A percentile compares a stretch with the other conserved stretches of the same genome.
phyloP scores from a whole-genome alignment of 2,888 invertebrate species.

The Platycheirus albimanus region DNA sequence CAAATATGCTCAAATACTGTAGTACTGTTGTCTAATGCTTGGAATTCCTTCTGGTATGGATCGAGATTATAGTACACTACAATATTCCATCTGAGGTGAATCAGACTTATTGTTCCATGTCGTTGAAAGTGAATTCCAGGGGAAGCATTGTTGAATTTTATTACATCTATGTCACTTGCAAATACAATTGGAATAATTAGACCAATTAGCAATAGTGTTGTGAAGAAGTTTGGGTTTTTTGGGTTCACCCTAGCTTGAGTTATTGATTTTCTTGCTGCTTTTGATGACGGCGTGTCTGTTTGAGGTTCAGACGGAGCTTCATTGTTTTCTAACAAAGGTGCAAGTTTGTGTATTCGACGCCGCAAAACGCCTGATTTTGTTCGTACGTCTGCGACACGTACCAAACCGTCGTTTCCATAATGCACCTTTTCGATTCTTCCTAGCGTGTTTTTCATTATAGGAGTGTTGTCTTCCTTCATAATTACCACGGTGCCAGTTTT shows the following conservation, averaged over 20 bases:
- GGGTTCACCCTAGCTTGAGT: no score
- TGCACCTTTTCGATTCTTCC: no score
- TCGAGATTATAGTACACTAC: slow-evolving; percentile 51
- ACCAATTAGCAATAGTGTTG: no score
- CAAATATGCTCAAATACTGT: slow-evolving; percentile 14
- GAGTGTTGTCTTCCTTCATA: slow-evolving; percentile 21
- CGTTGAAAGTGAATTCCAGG: slow-evolving; percentile 42
- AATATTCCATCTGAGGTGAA: slow-evolving; percentile 44
- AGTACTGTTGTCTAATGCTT: slow-evolving; percentile 28
- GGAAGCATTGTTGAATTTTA: slow-evolving; percentile 11
- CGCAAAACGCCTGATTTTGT: no score
- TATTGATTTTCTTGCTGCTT: no score
- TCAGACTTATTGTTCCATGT: slow-evolving; percentile 18
- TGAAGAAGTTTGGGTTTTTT: no score
- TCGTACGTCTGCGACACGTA: no score
- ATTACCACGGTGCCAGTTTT: slow-evolving; percentile 11
- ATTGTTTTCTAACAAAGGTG: background rate
- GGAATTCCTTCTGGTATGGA: slow-evolving; percentile 31
- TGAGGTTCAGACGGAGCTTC: no score
- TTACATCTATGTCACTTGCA: slow-evolving; percentile 6
- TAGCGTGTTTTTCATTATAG: slow-evolving; percentile 14
- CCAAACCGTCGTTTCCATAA: no score
- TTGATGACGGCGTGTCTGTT: no score
- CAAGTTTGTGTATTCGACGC: slow-evolving; percentile 19
- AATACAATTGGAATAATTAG: background rate